These are phyloP conservation scores for Papio anubis DNA, from an alignment of 2,113 vertebrate genomes.

Conservation along the genomic window DNA sequence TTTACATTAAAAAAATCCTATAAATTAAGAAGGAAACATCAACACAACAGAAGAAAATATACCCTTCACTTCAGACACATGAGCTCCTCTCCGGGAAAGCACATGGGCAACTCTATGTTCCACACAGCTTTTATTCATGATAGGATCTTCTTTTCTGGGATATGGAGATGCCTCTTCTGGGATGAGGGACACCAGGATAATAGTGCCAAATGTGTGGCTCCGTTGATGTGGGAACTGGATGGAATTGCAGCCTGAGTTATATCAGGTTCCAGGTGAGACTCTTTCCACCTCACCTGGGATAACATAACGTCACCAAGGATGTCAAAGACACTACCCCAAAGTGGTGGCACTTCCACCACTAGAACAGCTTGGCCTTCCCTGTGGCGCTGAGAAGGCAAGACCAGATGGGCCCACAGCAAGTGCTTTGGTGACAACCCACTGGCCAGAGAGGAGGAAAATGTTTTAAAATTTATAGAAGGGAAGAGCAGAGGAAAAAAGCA, in stretches of 20 bases:
- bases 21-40: constrained; percentile 87
- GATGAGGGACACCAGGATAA: constrained; percentile 31
- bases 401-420: constrained; percentile 19
- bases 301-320: constrained; percentile 44
- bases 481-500: constrained; percentile 54
- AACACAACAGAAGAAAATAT: constrained; percentile 83
- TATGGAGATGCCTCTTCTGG: constrained; percentile 53
- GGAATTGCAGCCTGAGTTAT: constrained; percentile 44
- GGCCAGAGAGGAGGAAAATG: constrained; percentile 49
- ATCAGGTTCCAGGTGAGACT: constrained; percentile 58
- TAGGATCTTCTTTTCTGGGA: constrained; percentile 60
- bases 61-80: constrained; percentile 62
- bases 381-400: constrained; percentile 40
- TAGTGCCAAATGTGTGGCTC: constrained; percentile 48
- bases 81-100: constrained; percentile 42
- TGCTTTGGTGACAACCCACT: constrained; percentile 56
- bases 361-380: constrained; percentile 4
- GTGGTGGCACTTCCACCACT: not conserved
- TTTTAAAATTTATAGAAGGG: constrained; percentile 49
- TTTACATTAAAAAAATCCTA: constrained; percentile 88
- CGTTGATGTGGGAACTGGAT: constrained; percentile 33
- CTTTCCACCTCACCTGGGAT: constrained; percentile 36
- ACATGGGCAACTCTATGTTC: constrained; percentile 51
- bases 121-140: constrained; percentile 74
- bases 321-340: constrained; percentile 40